Percentiles rank a stretch among this genome's conserved stretches.
Conservation (phyloP, 2,113 vertebrate genomes). For the Toxotes jaculatrix region DNA sequence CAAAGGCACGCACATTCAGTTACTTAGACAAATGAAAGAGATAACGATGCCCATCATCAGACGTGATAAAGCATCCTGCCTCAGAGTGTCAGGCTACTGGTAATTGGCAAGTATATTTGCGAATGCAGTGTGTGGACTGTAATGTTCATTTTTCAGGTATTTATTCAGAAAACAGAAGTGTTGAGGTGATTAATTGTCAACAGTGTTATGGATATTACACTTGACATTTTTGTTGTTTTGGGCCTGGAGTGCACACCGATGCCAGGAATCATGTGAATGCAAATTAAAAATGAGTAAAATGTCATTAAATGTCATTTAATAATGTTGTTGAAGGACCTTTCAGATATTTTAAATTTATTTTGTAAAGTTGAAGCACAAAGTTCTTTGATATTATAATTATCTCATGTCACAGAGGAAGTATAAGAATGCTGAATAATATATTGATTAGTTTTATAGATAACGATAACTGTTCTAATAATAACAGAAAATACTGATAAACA, state of each 20-base stretch:
- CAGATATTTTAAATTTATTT: not conserved
- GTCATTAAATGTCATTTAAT: slow-evolving; percentile 31
- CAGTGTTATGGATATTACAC: slow-evolving; percentile 17
- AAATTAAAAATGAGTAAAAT: slow-evolving; percentile 26
- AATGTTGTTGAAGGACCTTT: not conserved
- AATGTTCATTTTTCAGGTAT: slow-evolving; percentile 9
- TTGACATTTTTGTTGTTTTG: slow-evolving; percentile 26
- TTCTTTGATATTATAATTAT: not conserved
- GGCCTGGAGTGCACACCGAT: not conserved
- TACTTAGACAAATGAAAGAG: slow-evolving; percentile 30
- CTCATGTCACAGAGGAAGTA: not conserved
- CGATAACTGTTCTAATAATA: not conserved
- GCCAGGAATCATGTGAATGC: slow-evolving; percentile 14
- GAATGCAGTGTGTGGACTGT: not conserved
- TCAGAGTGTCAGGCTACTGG: not conserved
- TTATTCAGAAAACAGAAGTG: slow-evolving; percentile 28
- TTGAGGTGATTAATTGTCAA: slow-evolving; percentile 25
- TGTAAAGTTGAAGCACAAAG: not conserved
- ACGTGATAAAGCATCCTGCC: slow-evolving; percentile 10
- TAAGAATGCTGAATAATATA: not conserved
- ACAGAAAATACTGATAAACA: not conserved
- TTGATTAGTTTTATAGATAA: not conserved
- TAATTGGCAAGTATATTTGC: slow-evolving; percentile 20
- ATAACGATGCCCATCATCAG: slow-evolving; percentile 51
- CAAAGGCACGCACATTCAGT: slow-evolving; percentile 18